Evolutionary conservation across 2,797 vertebrate genomes (phyloP), one percentile per base, ranked within the genome.

Genomic region (Tinamus major): DNA sequence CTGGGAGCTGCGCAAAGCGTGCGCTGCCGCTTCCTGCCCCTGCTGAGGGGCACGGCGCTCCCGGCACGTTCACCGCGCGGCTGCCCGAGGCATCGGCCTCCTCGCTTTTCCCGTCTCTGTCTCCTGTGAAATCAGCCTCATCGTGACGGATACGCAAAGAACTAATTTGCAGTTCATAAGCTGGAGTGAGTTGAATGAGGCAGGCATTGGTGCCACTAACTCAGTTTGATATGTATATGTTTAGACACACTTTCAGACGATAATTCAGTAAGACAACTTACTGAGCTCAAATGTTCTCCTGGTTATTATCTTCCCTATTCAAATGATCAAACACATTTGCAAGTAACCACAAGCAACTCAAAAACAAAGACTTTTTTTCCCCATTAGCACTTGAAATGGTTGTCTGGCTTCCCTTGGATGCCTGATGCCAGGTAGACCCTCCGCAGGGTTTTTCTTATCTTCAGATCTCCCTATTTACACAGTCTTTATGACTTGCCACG

Each of bases 181-280:
- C 87, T 31, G 70, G 90, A 92, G 37, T 79, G 37, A 37, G 71
- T 76, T 82, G 79, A 94, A 64, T 91, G 77, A 87, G 51, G 69
- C 94, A 90, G 68, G 48, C 33, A 76, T 49, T 58, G 67, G 62
- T 77, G 58, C 70, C 71, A 44, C 58, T 90, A 71, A 81, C 75
- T 80, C 87, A 79, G 77, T 92, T 90, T 81, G 55, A 93, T 95
- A 87, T 95, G 29, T 82, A 81, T 85, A 23, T 69, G 58, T 89
- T 96, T 79, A 92, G 85, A 67, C 41, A 74, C 5, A 82, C 91
- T 90, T 86, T 72, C 63, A 88, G 85, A 53, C 6, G 12, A 24
- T 49, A 49, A 49, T 49, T 49, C 48, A 23, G 18, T 24, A 24
- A 24, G 88, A 79, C 62, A 78, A 87, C 58, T 92, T 81, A 18